Evolutionary conservation across 2,888 invertebrate species (phyloP).

Genomic region (Clivina fossor): DNA sequence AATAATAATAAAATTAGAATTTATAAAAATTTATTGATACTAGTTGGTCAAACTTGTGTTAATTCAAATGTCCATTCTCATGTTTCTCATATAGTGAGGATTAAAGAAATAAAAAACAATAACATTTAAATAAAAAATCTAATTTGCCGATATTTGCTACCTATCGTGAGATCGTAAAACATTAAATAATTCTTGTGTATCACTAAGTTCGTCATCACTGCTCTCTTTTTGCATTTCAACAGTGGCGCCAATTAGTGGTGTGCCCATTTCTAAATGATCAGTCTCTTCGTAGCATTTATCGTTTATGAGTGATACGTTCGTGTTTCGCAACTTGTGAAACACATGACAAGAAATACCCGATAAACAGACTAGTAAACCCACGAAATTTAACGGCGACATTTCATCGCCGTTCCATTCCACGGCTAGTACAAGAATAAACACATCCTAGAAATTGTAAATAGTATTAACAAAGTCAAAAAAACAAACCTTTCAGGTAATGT

Average conservation of each 20-base stretch:
- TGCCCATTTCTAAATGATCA: slow-evolving; percentile 45
- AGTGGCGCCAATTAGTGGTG: slow-evolving; percentile 46
- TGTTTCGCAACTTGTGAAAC: slow-evolving; percentile 63
- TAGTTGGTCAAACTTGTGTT: too few relatives aligned
- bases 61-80: too few relatives aligned
- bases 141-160: slow-evolving; percentile 39
- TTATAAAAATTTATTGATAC: too few relatives aligned
- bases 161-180: slow-evolving; percentile 53
- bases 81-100: too few relatives aligned
- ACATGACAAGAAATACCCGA: slow-evolving; percentile 86
- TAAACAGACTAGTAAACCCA: slow-evolving; percentile 85
- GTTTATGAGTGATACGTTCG: not conserved
- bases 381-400: slow-evolving; percentile 77
- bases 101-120: too few relatives aligned
- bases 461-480: slow-evolving; percentile 5
- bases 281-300: slow-evolving; percentile 25
- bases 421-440: slow-evolving; percentile 86
- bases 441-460: slow-evolving; percentile 69
- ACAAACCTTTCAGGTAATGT: not conserved
- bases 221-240: slow-evolving; percentile 28
- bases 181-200: slow-evolving; percentile 56
- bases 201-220: slow-evolving; percentile 52
- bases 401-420: slow-evolving; percentile 84
- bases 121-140: not conserved
- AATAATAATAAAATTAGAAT: too few relatives aligned